Conservation (phyloP, 1,140 invertebrate species). For the Brachionus plicatilis region DNA sequence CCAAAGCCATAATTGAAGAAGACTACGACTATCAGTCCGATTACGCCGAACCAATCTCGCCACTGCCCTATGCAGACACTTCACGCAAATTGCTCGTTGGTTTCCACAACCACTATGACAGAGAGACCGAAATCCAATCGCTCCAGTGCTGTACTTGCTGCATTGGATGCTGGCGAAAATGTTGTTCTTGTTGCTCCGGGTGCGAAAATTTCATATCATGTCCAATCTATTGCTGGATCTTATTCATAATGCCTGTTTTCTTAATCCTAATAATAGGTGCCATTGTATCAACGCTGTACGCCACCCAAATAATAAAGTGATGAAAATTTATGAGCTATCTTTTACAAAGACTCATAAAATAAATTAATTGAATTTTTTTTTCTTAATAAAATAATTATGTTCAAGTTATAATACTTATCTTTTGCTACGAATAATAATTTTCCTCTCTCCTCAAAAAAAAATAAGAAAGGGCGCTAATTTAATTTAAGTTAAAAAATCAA, state of each 20-base stretch:
- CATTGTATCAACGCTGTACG: neutral
- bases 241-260: neutral
- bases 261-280: neutral
- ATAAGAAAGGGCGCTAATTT: neutral
- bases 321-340: neutral
- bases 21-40: neutral
- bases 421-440: neutral
- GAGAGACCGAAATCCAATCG: conserved; percentile 23
- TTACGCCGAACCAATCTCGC: neutral
- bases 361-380: neutral
- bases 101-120: conserved; percentile 15
- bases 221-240: conserved; percentile 36
- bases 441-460: neutral
- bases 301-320: neutral
- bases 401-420: neutral
- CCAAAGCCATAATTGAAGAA: neutral
- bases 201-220: conserved; percentile 40
- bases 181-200: conserved; percentile 15
- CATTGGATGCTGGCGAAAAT: conserved; percentile 18
- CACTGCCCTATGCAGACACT: neutral
- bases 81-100: neutral
- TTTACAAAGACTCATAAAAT: conserved; percentile 7
- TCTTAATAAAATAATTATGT: neutral
- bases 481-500: neutral
- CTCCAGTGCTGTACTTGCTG: conserved; percentile 38